A percentile compares a stretch with the other conserved stretches of the same genome.
Conservation (phyloP, 2,113 vertebrate genomes). For the Otis tarda region DNA sequence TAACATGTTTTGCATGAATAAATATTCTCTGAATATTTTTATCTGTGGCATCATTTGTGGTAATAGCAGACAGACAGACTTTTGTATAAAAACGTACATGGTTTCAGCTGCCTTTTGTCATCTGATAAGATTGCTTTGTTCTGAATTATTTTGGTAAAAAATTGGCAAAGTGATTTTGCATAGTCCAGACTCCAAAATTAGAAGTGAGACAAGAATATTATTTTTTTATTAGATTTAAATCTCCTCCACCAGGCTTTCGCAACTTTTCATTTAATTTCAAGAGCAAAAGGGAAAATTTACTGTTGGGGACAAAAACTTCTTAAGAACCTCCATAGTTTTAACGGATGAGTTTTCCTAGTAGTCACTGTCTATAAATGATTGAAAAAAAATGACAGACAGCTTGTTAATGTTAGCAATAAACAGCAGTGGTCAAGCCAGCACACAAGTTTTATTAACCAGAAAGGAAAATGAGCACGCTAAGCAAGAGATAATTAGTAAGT, state of each 20-base stretch:
- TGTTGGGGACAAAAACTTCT: neutral
- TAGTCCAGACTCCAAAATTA: constrained; percentile 5
- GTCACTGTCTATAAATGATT: neutral
- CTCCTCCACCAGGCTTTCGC: neutral
- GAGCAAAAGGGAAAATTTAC: neutral
- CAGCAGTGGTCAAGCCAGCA: neutral
- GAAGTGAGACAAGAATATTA: constrained; percentile 30
- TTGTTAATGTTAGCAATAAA: neutral
- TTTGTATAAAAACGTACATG: neutral
- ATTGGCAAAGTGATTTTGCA: constrained; percentile 21
- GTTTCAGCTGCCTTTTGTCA: constrained; percentile 56
- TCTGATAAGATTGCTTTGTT: constrained; percentile 56
- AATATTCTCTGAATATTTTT: constrained; percentile 31
- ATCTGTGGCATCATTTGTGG: constrained; percentile 12
- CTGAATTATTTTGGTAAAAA: constrained; percentile 21
- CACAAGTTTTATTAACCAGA: neutral
- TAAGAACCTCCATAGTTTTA: neutral
- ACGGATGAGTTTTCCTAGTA: neutral
- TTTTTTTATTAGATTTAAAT: constrained; percentile 3
- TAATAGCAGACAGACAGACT: constrained; percentile 26
- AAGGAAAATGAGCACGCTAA: neutral
- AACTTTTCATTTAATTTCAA: constrained; percentile 28
- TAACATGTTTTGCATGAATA: neutral
- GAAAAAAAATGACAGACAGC: neutral
- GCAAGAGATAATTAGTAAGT: neutral